Base-by-base conservation (phyloP, 1,140 invertebrate genomes). In the Euschistus heros region DNA sequence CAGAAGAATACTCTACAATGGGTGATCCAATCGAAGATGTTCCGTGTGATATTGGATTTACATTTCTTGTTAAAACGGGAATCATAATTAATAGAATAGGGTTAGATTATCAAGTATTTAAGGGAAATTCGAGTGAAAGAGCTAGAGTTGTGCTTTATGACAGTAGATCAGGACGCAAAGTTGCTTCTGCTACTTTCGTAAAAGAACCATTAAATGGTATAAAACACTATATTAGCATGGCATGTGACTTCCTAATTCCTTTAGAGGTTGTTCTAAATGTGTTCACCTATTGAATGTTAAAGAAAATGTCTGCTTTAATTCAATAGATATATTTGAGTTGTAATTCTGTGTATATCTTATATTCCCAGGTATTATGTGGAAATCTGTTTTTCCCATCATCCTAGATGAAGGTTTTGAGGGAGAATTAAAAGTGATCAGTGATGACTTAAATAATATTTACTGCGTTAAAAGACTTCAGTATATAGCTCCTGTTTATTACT, bases 381-480 rank as follows among this genome's bases (percentile, higher is more conserved):
- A 57, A 26, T 26, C 54, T 18, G 24, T 57, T 15, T 17, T 24
- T 3, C 18, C 18, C 15, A 57, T 57, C 24, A 15, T 24, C 7
- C 54, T 57, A 17, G 54, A 26, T 2, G 24, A 57, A 57, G 54
- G 54, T 24, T 57, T 57, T 57, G 54, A 57, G 24, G 54, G 54
- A 57, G 54, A 57, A 26, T 4, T 57, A 27, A 57, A 57, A 26
- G 18, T 57, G 54, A 26, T 57, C 14, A 26, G 54, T 57, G 10
- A 5, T 8, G 14, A 26, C 54, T 3, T 57, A 4, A 6, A 57
- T 24, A 27, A 20, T 24, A 4, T 15, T 24, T 26, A 26, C 54
- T 26, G 24, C 14, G 8, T 17, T 13, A 4, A 57, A 1, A 26
- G 18, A 13, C 54, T 57, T 6, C 24, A 57, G 24, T 57, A 57